Conservation (phyloP, 2,797 vertebrate genomes). For the Microctenopoma stevenorrisi region DNA sequence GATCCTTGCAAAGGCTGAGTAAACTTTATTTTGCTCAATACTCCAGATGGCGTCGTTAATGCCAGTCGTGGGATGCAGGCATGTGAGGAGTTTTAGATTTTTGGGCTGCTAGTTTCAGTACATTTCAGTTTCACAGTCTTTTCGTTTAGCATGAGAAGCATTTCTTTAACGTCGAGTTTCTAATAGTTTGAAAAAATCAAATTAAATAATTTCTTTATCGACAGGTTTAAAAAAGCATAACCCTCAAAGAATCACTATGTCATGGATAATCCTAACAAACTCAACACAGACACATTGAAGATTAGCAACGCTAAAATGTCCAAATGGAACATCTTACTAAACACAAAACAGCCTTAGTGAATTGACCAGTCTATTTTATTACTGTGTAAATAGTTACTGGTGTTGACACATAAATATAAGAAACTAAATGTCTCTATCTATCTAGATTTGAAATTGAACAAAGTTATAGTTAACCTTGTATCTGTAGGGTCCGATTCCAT, state of each 20-base stretch:
- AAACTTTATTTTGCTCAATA: background rate
- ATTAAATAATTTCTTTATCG: background rate
- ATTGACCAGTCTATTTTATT: background rate
- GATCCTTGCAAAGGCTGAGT: background rate
- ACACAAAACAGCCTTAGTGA: background rate
- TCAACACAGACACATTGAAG: too few relatives aligned
- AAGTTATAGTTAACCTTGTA: constrained; percentile 89
- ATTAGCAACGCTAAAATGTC: background rate
- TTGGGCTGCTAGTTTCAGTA: too few relatives aligned
- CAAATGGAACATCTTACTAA: background rate
- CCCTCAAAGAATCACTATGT: too few relatives aligned
- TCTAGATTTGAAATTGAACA: background rate
- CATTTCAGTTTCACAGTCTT: background rate
- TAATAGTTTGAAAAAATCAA: too few relatives aligned
- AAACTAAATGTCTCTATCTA: background rate
- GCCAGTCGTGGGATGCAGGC: background rate
- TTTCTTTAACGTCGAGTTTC: background rate
- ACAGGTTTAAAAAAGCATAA: background rate
- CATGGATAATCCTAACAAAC: background rate
- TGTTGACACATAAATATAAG: background rate
- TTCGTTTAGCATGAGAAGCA: background rate
- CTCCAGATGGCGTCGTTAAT: constrained; percentile 19
- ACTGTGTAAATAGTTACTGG: background rate
- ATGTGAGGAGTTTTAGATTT: background rate
- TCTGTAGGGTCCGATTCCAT: constrained; percentile 92